phyloP scores from a whole-genome alignment of 2,797 vertebrate species.

The Microchirus variegatus region DNA sequence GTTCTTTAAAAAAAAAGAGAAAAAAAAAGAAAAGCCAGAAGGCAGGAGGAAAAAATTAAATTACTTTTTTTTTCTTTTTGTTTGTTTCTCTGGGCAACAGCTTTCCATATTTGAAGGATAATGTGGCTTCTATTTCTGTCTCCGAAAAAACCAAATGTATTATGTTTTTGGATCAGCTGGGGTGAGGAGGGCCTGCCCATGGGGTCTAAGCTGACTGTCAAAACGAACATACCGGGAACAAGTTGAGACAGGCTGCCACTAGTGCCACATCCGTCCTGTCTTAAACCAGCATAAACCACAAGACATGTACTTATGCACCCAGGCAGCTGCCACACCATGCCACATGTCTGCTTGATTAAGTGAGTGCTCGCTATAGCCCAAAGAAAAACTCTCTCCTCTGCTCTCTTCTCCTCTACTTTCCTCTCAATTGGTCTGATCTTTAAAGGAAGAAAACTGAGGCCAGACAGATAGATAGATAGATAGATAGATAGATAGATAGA shows the following conservation, averaged over 20 bases:
- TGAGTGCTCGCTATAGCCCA: conserved; percentile 59
- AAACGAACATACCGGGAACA: conserved; percentile 81
- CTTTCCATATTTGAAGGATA: conserved; percentile 67
- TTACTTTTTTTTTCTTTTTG: conserved; percentile 34
- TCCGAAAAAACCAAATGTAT: conserved; percentile 69
- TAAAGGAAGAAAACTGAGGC: no score
- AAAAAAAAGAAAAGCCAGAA: conserved; percentile 51
- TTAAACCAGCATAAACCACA: conserved; percentile 76
- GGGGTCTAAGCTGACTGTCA: conserved; percentile 79
- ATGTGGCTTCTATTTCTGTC: conserved; percentile 73
- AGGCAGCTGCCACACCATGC: conserved; percentile 72
- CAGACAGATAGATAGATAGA: no score
- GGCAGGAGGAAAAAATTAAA: conserved; percentile 57
- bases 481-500: no score
- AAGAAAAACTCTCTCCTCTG: conserved; percentile 27
- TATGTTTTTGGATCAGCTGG: conserved; percentile 69
- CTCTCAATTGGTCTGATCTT: not conserved
- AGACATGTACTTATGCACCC: conserved; percentile 69
- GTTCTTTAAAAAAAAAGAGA: conserved; percentile 17
- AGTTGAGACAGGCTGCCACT: conserved; percentile 72
- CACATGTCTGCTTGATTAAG: conserved; percentile 76
- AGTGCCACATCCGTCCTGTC: conserved; percentile 76
- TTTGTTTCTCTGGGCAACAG: conserved; percentile 62
- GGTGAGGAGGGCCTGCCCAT: conserved; percentile 56
- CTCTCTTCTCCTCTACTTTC: conserved; percentile 16